Evolutionary conservation across 2,113 vertebrate genomes (phyloP).

Genomic region (Clarias macrocephalus): DNA sequence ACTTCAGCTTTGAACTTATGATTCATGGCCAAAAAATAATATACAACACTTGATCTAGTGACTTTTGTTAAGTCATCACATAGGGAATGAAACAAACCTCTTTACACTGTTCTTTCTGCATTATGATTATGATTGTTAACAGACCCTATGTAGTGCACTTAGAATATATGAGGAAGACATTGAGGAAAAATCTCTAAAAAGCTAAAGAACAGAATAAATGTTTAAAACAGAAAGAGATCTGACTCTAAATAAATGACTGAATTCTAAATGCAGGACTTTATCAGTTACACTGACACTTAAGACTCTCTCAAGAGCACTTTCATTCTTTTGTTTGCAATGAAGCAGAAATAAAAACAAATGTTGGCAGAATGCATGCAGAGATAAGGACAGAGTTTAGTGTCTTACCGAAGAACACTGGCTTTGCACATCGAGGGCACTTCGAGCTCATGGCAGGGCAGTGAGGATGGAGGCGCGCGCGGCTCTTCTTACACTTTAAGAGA

Average conservation of each 20-base stretch:
- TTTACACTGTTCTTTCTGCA: too few relatives aligned
- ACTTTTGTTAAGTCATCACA: too few relatives aligned
- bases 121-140: not conserved
- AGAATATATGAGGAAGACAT: not conserved
- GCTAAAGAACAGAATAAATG: not conserved
- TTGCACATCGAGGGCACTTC: conserved; percentile 48
- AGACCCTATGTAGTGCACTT: not conserved
- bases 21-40: not conserved
- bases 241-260: not conserved
- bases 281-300: not conserved
- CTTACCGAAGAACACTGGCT: conserved; percentile 57
- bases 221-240: not conserved
- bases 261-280: not conserved
- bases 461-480: not conserved
- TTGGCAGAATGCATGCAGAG: not conserved
- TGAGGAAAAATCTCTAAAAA: not conserved
- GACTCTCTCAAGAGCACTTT: not conserved
- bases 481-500: not conserved
- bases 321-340: not conserved
- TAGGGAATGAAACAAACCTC: too few relatives aligned
- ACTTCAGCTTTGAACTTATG: not conserved
- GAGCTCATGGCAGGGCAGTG: conserved; percentile 40
- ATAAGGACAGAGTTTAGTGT: not conserved
- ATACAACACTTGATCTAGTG: not conserved
- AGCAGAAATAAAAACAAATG: not conserved